Base-by-base conservation (phyloP, 2,888 invertebrate species). In the Hirtodrosophila trivittata region DNA sequence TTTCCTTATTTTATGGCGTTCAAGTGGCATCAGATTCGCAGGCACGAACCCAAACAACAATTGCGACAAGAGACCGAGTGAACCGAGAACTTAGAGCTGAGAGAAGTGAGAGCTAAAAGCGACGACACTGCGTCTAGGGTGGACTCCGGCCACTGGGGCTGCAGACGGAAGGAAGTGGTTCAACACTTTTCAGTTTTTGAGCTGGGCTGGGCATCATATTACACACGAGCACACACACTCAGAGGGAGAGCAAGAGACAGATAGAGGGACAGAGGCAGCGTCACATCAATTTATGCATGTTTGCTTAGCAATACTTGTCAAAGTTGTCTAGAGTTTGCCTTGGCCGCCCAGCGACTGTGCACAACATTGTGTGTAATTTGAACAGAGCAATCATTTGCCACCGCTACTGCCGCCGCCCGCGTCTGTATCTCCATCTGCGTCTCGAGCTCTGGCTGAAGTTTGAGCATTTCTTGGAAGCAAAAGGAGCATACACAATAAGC, bases 1-100 rank as follows among this genome's bases (percentile, higher is more conserved):
- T 26, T 33, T 39, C 38, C 54, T 51, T 16, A 49, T 46, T 52
- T 75, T 66, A 57, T 28, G 28, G 41, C 67, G 75, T 70, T 75
- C 66, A 64, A 75, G 76, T 77, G 88, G 86, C 87, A 86, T 88
- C 87, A 60, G 84, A 87, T 87, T 86, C 89, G 65, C 68, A 87
- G 84, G 87, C 86, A 87, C 86, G 86, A 87, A 77, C 76, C 73
- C 62, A 72, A 75, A 75, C 18, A 70, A 56, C 68, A 75, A 69
- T 65, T 69, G 68, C 62, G 65, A 68, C 65, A 65, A 76, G 43
- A 50, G 66, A 35, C 25, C 26, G 33, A 52, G 8, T n/a, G 33
- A 10, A 30, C 18, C 12, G 26, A 28, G n/a, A n/a, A n/a, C n/a
- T 21, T 3, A 21, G 18, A 21, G 18, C 18, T 21, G 3, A 3